Conservation (phyloP, 2,113 vertebrate species). For the Paramormyrops kingsleyae region DNA sequence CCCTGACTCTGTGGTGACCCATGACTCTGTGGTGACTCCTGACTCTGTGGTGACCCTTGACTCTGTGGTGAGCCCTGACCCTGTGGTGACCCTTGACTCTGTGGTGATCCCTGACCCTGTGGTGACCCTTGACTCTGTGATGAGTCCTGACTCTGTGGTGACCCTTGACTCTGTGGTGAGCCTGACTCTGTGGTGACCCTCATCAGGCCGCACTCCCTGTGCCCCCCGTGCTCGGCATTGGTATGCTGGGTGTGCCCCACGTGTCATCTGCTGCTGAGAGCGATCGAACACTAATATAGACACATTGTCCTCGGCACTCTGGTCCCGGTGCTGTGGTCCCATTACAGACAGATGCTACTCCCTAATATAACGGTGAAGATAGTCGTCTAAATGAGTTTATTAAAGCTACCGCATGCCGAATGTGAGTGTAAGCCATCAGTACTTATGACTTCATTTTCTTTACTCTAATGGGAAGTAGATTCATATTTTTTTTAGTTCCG, state of each 20-base stretch:
- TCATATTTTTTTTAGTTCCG: background rate
- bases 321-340: background rate
- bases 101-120: background rate
- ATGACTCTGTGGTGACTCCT: background rate
- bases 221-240: background rate
- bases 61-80: background rate
- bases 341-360: background rate
- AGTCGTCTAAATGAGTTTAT: background rate
- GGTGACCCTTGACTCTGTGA: background rate
- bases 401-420: background rate
- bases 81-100: too few species aligned
- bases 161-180: too few species aligned
- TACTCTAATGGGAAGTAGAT: background rate
- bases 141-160: too few species aligned
- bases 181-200: background rate
- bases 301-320: background rate
- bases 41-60: too few species aligned
- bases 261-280: background rate
- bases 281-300: background rate
- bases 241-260: background rate
- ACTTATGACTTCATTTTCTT: background rate
- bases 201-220: background rate
- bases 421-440: background rate
- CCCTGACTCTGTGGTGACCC: background rate
- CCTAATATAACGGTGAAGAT: background rate